Conservation (phyloP, 2,113 vertebrate genomes). For the Spilogale gracilis region DNA sequence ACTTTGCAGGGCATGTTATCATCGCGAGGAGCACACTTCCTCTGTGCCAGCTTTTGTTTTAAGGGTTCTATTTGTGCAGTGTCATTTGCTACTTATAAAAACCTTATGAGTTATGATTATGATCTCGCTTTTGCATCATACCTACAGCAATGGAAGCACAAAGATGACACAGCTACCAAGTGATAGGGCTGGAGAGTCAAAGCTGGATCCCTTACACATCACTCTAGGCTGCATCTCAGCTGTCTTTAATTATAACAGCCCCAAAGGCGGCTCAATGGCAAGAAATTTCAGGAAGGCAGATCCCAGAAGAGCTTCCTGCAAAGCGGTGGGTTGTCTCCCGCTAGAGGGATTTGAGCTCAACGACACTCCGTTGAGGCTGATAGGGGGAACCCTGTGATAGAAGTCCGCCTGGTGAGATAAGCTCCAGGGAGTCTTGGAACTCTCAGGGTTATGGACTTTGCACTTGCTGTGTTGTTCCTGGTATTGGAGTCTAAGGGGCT, state of each 20-base stretch:
- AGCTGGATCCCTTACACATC: no score
- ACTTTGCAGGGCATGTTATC: fast-evolving
- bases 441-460: neutral
- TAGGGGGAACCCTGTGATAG: neutral
- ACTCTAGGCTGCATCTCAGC: neutral
- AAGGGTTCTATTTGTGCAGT: neutral
- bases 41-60: neutral
- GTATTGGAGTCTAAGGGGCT: neutral
- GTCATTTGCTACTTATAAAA: neutral
- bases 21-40: neutral
- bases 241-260: neutral
- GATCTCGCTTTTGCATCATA: neutral
- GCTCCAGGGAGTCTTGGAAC: neutral
- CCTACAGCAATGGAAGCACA: neutral
- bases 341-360: neutral
- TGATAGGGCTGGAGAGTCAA: neutral
- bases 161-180: neutral
- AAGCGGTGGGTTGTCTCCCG: neutral
- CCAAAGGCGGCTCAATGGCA: neutral
- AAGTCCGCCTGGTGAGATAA: neutral
- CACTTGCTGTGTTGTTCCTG: neutral
- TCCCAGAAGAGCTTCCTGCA: neutral
- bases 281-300: neutral
- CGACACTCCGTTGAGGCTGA: neutral
- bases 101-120: neutral